These are phyloP conservation scores for Acromyrmex echinatior DNA, from an alignment of 1,140 invertebrate species.

Conservation along the genomic window DNA sequence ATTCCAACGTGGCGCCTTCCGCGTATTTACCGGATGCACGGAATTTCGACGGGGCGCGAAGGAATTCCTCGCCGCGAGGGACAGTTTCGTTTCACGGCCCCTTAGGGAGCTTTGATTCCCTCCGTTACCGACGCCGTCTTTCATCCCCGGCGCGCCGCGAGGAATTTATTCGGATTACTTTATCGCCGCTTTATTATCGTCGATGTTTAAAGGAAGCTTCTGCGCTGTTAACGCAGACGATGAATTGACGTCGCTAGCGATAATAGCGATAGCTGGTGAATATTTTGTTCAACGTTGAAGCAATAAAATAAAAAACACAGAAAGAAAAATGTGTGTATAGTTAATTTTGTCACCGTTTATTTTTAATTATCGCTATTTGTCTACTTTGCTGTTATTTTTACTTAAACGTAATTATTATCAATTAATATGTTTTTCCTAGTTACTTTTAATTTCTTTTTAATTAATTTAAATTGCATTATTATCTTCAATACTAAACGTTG, in stretches of 20 bases:
- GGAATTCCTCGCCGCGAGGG: constrained; percentile 70
- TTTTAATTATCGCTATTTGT: constrained; percentile 19
- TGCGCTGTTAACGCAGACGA: constrained; percentile 34
- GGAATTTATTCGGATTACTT: constrained; percentile 62
- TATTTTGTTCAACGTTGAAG: constrained; percentile 12
- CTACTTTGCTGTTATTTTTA: background rate
- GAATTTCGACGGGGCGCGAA: constrained; percentile 73
- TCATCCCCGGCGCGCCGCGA: constrained; percentile 45
- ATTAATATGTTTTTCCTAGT: background rate
- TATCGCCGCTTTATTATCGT: constrained; percentile 60
- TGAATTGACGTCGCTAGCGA: constrained; percentile 36
- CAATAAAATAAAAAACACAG: background rate
- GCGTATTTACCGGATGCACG: constrained; percentile 76
- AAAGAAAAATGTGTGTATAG: background rate
- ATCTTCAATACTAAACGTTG: background rate
- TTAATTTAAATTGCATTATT: constrained; percentile 28
- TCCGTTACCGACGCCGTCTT: constrained; percentile 51
- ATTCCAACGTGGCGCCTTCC: constrained; percentile 77
- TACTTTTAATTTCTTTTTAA: constrained; percentile 16
- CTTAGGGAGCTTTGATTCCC: constrained; percentile 52
- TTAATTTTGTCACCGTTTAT: background rate
- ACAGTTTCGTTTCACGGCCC: constrained; percentile 70
- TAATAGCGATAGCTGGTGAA: background rate
- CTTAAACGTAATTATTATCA: constrained; percentile 23
- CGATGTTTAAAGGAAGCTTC: constrained; percentile 41